Evolutionary conservation across 2,888 invertebrate genomes (phyloP).

Genomic region (Salpingus planirostris): DNA sequence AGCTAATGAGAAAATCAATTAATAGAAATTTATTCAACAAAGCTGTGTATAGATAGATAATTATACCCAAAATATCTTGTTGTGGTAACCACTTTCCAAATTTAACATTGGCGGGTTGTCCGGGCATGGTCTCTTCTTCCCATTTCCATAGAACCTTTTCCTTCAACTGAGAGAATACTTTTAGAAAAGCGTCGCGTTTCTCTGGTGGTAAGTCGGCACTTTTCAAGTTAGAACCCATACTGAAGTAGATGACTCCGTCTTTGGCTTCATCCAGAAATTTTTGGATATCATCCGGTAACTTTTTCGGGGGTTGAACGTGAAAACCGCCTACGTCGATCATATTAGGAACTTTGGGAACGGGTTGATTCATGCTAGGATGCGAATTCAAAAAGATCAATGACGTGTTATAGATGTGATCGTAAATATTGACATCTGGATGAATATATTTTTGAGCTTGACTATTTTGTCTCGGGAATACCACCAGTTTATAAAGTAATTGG

Average conservation of each 20-base stretch:
- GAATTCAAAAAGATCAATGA: constrained; percentile 31
- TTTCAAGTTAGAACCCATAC: constrained; percentile 40
- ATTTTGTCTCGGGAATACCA: constrained; percentile 24
- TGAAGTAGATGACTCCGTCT: constrained; percentile 38
- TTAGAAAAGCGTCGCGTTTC: constrained; percentile 28
- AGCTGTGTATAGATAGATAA: too few relatives aligned
- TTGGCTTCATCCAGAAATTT: constrained; percentile 33
- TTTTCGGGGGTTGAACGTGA: constrained; percentile 32
- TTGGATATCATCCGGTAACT: constrained; percentile 30
- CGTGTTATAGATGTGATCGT: constrained; percentile 23
- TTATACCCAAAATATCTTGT: constrained; percentile 29
- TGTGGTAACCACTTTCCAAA: constrained; percentile 38
- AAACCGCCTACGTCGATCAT: constrained; percentile 50
- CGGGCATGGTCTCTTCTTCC: constrained; percentile 27
- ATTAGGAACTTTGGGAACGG: constrained; percentile 45
- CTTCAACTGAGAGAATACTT: constrained; percentile 35
- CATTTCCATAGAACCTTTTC: constrained; percentile 43
- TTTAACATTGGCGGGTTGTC: constrained; percentile 34
- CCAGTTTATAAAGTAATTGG: too few relatives aligned
- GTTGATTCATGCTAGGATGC: constrained; percentile 44
- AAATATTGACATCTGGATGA: constrained; percentile 22
- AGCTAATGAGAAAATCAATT: constrained; percentile 13
- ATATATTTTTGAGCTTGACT: constrained; percentile 25
- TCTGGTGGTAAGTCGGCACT: constrained; percentile 28
- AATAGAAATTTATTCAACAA: too few relatives aligned